Evolutionary conservation across 2,888 invertebrate species (phyloP).

Genomic region (Acanthacorydalis orientalis): DNA sequence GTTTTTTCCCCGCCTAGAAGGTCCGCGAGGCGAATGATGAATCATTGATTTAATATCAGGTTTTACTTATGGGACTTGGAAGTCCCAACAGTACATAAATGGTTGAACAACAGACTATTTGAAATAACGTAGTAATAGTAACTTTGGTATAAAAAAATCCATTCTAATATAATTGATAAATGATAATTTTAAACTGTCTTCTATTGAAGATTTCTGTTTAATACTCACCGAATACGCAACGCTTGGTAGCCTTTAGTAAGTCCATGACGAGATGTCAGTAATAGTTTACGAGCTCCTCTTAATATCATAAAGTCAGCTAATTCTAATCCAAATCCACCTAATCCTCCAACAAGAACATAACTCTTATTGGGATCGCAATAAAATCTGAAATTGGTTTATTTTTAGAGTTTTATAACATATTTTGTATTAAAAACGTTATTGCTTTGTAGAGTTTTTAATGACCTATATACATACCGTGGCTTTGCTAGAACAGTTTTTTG

Average conservation of each 20-base stretch:
- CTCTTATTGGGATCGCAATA: constrained; percentile 31
- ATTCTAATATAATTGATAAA: neutral
- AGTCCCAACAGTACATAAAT: too few species aligned
- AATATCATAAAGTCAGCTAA: constrained; percentile 71
- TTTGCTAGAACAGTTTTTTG: constrained; percentile 22
- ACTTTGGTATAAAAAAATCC: too few species aligned
- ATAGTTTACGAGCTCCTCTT: constrained; percentile 60
- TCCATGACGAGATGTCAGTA: constrained; percentile 68
- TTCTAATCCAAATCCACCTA: constrained; percentile 88
- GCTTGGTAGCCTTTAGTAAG: constrained; percentile 68
- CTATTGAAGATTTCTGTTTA: neutral
- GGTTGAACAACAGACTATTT: too few species aligned
- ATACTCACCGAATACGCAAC: constrained; percentile 41
- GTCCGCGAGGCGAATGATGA: too few species aligned
- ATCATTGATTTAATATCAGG: too few species aligned
- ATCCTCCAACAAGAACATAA: constrained; percentile 57
- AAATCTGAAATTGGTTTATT: constrained; percentile 23
- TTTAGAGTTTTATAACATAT: constrained; percentile 12
- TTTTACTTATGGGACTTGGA: too few species aligned
- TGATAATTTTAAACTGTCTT: neutral
- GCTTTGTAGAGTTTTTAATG: too few species aligned
- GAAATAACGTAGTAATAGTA: too few species aligned
- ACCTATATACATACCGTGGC: constrained; percentile 20
- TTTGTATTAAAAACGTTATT: too few species aligned
- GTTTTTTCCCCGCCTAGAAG: too few species aligned